These are phyloP conservation scores for Pelodiscus sinensis DNA, from an alignment of 2,113 vertebrate species.

Conservation along the genomic window DNA sequence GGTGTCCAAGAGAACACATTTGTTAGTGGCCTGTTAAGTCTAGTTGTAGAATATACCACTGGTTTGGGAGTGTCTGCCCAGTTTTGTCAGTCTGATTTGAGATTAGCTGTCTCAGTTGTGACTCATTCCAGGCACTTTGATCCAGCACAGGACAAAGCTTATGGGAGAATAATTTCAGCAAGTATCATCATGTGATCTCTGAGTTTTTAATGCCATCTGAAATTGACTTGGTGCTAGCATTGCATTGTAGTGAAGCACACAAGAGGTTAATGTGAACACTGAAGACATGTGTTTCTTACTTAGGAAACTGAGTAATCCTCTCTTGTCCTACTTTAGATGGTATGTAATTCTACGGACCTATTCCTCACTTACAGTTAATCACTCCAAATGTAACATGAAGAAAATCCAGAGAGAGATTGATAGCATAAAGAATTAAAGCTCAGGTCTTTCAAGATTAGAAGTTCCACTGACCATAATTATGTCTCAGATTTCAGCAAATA, in stretches of 20 bases:
- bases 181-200: neutral
- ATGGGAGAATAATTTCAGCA: neutral
- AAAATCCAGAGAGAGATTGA: conserved; percentile 23
- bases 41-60: neutral
- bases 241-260: neutral
- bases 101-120: neutral
- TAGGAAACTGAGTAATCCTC: neutral
- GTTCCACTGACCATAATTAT: conserved; percentile 34
- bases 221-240: neutral
- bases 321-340: neutral
- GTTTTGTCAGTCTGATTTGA: neutral
- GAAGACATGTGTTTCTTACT: neutral
- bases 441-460: conserved; percentile 44
- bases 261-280: fast-evolving
- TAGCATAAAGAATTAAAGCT: neutral
- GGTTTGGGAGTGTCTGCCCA: neutral
- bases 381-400: neutral
- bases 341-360: neutral
- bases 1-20: neutral
- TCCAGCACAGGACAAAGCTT: neutral
- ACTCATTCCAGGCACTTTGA: neutral
- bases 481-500: conserved; percentile 42
- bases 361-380: conserved; percentile 4
- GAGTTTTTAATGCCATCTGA: neutral
- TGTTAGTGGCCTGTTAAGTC: neutral